Percentiles rank a stretch among this genome's conserved stretches.
Evolutionary conservation across 2,797 vertebrate genomes (phyloP).

Genomic region (Sphenopsis melanotis): DNA sequence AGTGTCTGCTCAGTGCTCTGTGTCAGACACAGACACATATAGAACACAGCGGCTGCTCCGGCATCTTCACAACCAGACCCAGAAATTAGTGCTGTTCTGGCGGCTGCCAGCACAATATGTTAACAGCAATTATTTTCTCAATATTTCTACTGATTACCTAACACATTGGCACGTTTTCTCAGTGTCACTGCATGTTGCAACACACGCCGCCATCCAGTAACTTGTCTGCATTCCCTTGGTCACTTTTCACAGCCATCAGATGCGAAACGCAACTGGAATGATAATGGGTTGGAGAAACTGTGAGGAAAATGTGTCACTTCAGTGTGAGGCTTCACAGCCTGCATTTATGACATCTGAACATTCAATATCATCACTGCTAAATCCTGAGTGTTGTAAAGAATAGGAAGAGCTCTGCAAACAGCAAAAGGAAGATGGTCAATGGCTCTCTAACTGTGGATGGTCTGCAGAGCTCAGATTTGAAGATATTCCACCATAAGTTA

Average conservation of each 20-base stretch:
- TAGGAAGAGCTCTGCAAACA: background rate
- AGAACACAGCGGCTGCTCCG: conserved; percentile 24
- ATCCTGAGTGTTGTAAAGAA: background rate
- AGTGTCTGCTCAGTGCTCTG: conserved; percentile 3
- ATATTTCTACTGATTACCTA: conserved; percentile 55
- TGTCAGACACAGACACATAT: conserved; percentile 33
- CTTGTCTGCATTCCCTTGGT: conserved; percentile 30
- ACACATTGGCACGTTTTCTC: conserved; percentile 28
- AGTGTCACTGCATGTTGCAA: conserved; percentile 20
- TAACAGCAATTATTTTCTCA: conserved; percentile 56
- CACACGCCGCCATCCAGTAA: conserved; percentile 4
- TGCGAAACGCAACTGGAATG: background rate
- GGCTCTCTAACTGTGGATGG: background rate
- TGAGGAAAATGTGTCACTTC: background rate
- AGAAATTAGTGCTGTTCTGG: conserved; percentile 28
- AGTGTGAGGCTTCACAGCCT: background rate
- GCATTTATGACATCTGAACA: background rate
- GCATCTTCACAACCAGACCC: conserved; percentile 33
- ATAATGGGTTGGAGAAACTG: background rate
- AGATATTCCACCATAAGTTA: background rate
- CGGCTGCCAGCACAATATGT: conserved; percentile 42
- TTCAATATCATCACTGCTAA: background rate
- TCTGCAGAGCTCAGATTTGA: background rate
- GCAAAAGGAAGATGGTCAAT: background rate
- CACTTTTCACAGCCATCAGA: conserved; percentile 10